phyloP scores from a whole-genome alignment of 2,888 invertebrate species.

The Ophioninae sp. region DNA sequence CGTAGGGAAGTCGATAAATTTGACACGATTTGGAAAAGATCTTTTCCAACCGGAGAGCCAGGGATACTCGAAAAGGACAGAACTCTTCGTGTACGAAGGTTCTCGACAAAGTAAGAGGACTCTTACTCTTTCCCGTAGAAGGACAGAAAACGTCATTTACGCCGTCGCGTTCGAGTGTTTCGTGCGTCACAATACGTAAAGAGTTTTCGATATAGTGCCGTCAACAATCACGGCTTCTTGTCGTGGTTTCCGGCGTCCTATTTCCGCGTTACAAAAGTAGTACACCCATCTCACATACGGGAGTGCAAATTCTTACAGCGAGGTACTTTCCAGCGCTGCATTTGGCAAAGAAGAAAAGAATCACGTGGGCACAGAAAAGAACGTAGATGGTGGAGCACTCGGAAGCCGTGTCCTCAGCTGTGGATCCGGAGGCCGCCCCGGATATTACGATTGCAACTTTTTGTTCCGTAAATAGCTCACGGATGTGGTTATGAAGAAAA shows the following conservation, averaged over 20 bases:
- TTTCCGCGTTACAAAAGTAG: conserved; percentile 24
- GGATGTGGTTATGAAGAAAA: conserved; percentile 7
- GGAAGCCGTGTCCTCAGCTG: conserved; percentile 14
- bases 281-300: neutral
- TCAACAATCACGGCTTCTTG: conserved; percentile 6
- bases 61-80: no score
- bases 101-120: neutral
- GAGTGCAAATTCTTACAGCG: conserved; percentile 9
- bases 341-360: conserved; percentile 1
- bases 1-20: no score
- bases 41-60: no score
- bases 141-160: no score
- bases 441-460: conserved; percentile 52
- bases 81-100: neutral
- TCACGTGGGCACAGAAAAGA: neutral
- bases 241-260: conserved; percentile 7
- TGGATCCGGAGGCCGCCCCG: conserved; percentile 25
- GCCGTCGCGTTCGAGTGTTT: neutral
- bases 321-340: neutral
- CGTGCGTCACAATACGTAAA: neutral
- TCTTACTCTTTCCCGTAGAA: neutral
- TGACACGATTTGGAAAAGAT: no score
- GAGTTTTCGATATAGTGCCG: conserved; percentile 5
- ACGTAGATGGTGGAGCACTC: conserved; percentile 14
- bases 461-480: conserved; percentile 6